phyloP scores from a whole-genome alignment of 2,113 vertebrate genomes.

The Brachyhypopomus occidentalis region DNA sequence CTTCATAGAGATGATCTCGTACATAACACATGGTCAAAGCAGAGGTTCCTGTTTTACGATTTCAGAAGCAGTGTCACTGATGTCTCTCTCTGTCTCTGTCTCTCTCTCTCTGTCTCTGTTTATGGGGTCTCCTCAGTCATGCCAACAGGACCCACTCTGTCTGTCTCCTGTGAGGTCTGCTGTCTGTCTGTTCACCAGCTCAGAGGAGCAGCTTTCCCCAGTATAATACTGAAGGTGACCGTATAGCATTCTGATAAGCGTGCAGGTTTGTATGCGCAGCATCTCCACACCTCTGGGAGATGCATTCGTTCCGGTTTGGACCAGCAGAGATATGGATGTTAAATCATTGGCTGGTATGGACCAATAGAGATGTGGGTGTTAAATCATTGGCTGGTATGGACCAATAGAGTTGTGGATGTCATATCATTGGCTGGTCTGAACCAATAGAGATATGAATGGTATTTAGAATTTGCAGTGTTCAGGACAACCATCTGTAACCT shows the following conservation, averaged over 20 bases:
- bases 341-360: neutral
- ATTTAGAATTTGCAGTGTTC: too few species aligned
- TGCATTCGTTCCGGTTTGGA: constrained; percentile 29
- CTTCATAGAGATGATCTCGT: constrained; percentile 6
- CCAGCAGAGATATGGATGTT: neutral
- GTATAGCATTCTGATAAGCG: neutral
- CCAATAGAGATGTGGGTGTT: neutral
- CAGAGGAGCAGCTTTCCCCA: neutral
- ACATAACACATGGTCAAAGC: constrained; percentile 20
- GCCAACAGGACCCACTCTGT: too few species aligned
- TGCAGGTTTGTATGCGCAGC: neutral
- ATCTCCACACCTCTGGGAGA: neutral
- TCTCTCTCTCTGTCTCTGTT: too few species aligned
- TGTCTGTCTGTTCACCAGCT: neutral
- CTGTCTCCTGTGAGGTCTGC: too few species aligned
- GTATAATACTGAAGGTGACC: neutral
- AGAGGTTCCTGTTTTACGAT: neutral
- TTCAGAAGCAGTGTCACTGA: too few species aligned
- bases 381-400: neutral
- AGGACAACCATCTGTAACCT: too few species aligned
- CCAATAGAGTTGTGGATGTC: neutral
- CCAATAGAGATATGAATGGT: neutral
- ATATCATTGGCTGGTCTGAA: neutral
- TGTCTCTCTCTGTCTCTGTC: too few species aligned
- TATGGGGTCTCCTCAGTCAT: too few species aligned